phyloP scores from a whole-genome alignment of 2,888 invertebrate genomes.

The Eupithecia centaureata region DNA sequence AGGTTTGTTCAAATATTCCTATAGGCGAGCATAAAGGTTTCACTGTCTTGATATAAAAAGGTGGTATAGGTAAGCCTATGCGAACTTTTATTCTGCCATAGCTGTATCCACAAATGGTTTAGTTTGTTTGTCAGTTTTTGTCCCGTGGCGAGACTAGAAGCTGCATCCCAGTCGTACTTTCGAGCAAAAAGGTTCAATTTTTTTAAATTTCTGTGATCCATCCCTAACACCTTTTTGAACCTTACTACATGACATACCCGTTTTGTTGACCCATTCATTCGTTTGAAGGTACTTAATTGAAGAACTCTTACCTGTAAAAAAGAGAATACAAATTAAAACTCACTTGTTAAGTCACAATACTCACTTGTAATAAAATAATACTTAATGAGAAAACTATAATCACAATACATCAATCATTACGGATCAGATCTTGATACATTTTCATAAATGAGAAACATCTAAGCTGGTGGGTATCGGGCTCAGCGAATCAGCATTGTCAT shows the following conservation, averaged over 20 bases:
- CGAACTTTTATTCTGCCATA: not conserved
- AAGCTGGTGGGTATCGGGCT: too few relatives aligned
- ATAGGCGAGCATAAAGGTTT: not conserved
- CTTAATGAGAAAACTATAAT: too few relatives aligned
- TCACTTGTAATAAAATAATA: not conserved
- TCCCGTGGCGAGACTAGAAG: not conserved
- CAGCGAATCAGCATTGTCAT: too few relatives aligned
- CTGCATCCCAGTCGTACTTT: not conserved
- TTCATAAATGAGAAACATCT: too few relatives aligned
- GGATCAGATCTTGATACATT: too few relatives aligned
- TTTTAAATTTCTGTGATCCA: too few relatives aligned
- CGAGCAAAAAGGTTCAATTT: too few relatives aligned
- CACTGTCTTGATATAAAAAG: not conserved
- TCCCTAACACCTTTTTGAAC: not conserved
- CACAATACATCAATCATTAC: too few relatives aligned
- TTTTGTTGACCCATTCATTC: not conserved
- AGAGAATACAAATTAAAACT: not conserved
- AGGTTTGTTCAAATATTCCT: not conserved
- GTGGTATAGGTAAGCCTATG: not conserved
- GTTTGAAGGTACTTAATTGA: not conserved
- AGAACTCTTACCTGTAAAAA: slow-evolving; percentile 7
- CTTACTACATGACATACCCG: not conserved
- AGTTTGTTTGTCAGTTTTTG: not conserved
- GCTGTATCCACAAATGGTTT: not conserved
- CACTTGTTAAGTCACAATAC: not conserved